These are phyloP conservation scores for Pseudomyrmex sp. DNA, from an alignment of 1,140 invertebrate genomes.

Conservation along the genomic window DNA sequence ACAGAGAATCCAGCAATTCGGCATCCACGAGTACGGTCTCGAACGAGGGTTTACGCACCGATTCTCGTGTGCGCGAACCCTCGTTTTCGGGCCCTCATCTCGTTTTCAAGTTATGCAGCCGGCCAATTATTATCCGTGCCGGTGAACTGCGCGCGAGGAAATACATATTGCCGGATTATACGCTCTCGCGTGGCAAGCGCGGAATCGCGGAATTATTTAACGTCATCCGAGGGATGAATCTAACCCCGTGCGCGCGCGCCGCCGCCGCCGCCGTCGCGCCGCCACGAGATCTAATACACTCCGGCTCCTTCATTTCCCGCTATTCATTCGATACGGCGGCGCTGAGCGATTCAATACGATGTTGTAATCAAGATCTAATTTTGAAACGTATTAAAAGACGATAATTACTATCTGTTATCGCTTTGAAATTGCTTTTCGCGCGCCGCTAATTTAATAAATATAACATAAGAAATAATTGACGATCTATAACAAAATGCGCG, in stretches of 20 bases:
- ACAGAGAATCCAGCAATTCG: conserved; percentile 58
- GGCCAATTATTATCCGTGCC: conserved; percentile 66
- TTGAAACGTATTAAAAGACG: background rate
- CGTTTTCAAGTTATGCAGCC: conserved; percentile 51
- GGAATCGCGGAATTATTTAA: conserved; percentile 54
- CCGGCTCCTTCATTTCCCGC: conserved; percentile 1
- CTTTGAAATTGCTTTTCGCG: too few relatives aligned
- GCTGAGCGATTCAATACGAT: background rate
- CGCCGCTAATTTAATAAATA: too few relatives aligned
- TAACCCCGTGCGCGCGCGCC: background rate
- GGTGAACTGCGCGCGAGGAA: conserved; percentile 41
- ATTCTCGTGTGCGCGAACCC: conserved; percentile 18
- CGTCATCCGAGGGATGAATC: conserved; percentile 30
- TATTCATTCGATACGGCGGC: background rate
- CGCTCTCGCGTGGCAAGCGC: conserved; percentile 30
- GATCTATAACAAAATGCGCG: too few relatives aligned
- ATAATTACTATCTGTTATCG: too few relatives aligned
- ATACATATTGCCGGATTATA: conserved; percentile 49
- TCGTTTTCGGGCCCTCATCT: conserved; percentile 25
- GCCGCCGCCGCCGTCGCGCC: background rate
- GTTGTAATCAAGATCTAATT: conserved; percentile 20
- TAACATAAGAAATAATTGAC: too few relatives aligned
- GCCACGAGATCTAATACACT: conserved; percentile 4
- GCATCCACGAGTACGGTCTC: conserved; percentile 43
- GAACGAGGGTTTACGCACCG: conserved; percentile 27